Evolutionary conservation across 2,888 invertebrate genomes (phyloP).

Genomic region (Epirrhoe tristata): DNA sequence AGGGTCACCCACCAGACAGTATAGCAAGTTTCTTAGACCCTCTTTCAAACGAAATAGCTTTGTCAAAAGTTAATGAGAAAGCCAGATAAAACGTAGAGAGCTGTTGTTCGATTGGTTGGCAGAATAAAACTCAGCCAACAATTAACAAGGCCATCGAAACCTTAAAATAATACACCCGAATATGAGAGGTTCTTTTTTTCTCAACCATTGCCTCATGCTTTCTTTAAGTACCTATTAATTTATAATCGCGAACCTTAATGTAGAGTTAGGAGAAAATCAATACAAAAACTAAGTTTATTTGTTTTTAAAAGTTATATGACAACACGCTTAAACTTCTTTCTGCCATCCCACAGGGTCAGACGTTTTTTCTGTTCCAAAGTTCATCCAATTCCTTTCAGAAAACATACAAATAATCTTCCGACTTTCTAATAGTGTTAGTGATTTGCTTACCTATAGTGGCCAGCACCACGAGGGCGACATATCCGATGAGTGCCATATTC

Average conservation of each 20-base stretch:
- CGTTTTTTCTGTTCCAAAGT: too few relatives aligned
- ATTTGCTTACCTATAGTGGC: conserved; percentile 70
- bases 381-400: too few relatives aligned
- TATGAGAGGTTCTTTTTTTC: neutral
- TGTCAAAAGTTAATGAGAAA: neutral
- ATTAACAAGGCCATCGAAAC: neutral
- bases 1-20: neutral
- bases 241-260: neutral
- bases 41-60: neutral
- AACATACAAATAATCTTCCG: neutral
- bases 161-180: neutral
- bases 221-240: neutral
- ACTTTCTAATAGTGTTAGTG: neutral
- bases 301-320: too few relatives aligned
- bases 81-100: neutral
- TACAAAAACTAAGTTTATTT: too few relatives aligned
- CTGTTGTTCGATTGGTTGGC: neutral
- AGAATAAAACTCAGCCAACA: neutral
- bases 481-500: conserved; percentile 70
- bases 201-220: neutral
- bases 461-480: conserved; percentile 77
- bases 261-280: neutral
- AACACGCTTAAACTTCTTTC: too few relatives aligned
- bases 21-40: too few relatives aligned
- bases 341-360: too few relatives aligned